Conservation (phyloP, 2,797 vertebrate genomes). For the Aldrovandia affinis region DNA sequence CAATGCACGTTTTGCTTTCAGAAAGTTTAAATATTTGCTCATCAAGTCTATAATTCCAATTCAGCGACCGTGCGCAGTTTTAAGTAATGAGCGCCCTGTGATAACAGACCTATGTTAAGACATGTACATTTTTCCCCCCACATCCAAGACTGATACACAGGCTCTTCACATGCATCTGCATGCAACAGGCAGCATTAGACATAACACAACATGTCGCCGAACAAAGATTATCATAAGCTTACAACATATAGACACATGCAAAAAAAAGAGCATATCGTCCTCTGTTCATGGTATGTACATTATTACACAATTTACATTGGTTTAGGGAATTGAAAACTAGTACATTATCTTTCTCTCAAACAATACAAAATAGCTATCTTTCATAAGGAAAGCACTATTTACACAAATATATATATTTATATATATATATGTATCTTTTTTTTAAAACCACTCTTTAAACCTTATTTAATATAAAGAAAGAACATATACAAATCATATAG, state of each 20-base stretch:
- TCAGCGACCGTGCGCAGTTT: constrained; percentile 69
- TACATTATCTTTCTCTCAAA: constrained; percentile 88
- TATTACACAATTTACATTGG: constrained; percentile 95
- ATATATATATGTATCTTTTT: constrained; percentile 4
- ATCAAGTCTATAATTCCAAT: constrained; percentile 70
- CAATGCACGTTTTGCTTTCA: constrained; percentile 74
- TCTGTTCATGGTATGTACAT: constrained; percentile 95
- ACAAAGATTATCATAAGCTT: constrained; percentile 85
- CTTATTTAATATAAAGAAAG: constrained; percentile 66
- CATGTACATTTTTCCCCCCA: constrained; percentile 74
- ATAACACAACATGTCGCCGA: constrained; percentile 78
- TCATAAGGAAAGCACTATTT: constrained; percentile 98
- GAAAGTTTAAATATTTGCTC: constrained; percentile 70
- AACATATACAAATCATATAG: constrained; percentile 65
- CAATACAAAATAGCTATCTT: constrained; percentile 99
- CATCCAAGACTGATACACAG: constrained; percentile 79
- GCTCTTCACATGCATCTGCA: constrained; percentile 83
- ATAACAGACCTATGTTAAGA: constrained; percentile 79
- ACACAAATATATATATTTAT: constrained; percentile 76
- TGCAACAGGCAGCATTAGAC: constrained; percentile 84
- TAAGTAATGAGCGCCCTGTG: constrained; percentile 67
- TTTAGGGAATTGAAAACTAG: constrained; percentile 91
- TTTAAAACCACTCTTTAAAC: constrained; percentile 77
- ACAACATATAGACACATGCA: constrained; percentile 99
- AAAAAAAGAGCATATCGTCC: constrained; percentile 85